phyloP scores from a whole-genome alignment of 2,888 invertebrate genomes.

The Archips crataeganus region DNA sequence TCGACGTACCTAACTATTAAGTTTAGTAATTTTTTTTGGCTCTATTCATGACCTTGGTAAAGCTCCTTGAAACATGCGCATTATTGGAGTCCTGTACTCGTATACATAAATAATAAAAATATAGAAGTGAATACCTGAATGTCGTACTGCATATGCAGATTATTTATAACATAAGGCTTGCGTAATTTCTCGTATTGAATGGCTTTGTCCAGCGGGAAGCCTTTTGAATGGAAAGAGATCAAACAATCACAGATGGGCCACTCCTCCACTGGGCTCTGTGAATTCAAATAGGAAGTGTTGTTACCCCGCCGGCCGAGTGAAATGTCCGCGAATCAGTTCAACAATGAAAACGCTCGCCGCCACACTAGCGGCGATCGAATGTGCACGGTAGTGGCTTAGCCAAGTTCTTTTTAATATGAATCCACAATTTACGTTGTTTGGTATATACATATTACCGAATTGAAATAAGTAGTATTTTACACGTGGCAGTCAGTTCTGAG shows the following conservation, averaged over 20 bases:
- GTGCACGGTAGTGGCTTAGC: constrained; percentile 25
- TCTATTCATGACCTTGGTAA: neutral
- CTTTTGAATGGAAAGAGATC: constrained; percentile 99
- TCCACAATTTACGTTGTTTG: neutral
- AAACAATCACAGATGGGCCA: constrained; percentile 99
- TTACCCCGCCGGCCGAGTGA: constrained; percentile 17
- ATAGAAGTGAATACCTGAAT: constrained; percentile 89
- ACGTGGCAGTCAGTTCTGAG: neutral
- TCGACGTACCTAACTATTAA: neutral
- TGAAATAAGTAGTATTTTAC: neutral
- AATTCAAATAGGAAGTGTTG: constrained; percentile 46
- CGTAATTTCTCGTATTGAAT: constrained; percentile 97
- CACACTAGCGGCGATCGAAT: constrained; percentile 23
- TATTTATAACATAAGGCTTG: constrained; percentile 98
- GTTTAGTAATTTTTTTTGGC: neutral
- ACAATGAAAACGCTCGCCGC: constrained; percentile 29
- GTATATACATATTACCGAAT: neutral
- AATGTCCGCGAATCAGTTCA: constrained; percentile 2
- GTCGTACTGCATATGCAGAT: constrained; percentile 99
- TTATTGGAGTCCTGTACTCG: too few relatives aligned
- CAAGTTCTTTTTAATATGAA: constrained; percentile 25
- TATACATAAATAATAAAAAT: neutral
- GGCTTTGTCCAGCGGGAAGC: constrained; percentile 99
- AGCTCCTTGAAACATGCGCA: neutral
- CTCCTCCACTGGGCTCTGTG: constrained; percentile 96